Conservation (phyloP, 1,140 invertebrate species). For the Hycleus cichorii region DNA sequence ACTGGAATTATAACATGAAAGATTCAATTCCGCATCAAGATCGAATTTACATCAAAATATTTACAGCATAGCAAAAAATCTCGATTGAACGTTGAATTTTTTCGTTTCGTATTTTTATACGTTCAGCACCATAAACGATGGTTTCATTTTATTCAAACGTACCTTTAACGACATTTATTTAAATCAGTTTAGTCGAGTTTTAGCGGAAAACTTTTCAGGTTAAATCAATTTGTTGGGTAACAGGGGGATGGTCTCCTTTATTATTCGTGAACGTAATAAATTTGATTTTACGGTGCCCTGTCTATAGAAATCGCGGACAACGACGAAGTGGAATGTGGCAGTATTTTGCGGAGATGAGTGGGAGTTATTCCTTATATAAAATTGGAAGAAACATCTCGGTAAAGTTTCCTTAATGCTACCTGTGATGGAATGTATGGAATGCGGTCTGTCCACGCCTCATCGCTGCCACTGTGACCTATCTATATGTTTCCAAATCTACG, state of each 20-base stretch:
- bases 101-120: no score
- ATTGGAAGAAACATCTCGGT: slow-evolving; percentile 13
- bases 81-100: no score
- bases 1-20: no score
- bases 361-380: slow-evolving; percentile 9
- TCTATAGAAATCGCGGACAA: slow-evolving; percentile 1
- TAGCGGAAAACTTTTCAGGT: slow-evolving; percentile 3
- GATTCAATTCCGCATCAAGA: no score
- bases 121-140: neutral
- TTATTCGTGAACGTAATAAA: slow-evolving; percentile 5
- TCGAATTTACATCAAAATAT: no score
- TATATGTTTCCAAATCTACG: slow-evolving; percentile 11
- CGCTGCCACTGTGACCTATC: slow-evolving; percentile 11
- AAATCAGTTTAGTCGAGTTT: slow-evolving; percentile 12
- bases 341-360: slow-evolving; percentile 12
- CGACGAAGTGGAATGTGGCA: neutral
- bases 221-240: slow-evolving; percentile 11
- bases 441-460: slow-evolving; percentile 25
- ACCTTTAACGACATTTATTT: slow-evolving; percentile 12
- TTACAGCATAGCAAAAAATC: no score
- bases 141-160: slow-evolving; percentile 3
- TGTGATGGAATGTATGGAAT: slow-evolving; percentile 21
- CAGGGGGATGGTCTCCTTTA: slow-evolving; percentile 1
- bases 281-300: slow-evolving; percentile 1
- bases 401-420: slow-evolving; percentile 17